Evolutionary conservation across 2,113 vertebrate genomes (phyloP).

Genomic region (Sakesphorus luctuosus): DNA sequence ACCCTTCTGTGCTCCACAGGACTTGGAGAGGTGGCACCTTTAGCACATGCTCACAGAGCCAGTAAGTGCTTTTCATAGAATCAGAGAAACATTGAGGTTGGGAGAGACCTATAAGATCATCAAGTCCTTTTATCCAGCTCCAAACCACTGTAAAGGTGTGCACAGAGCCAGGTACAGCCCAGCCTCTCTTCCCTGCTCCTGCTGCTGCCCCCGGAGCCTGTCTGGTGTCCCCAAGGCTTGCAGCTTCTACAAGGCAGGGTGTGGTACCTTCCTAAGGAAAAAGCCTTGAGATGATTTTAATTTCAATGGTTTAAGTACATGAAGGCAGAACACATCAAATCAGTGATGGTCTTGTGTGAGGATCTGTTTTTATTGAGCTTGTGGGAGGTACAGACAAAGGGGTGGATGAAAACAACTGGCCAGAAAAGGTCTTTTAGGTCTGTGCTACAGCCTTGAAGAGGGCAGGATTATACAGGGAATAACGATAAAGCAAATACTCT

Average conservation of each 20-base stretch:
- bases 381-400: background rate
- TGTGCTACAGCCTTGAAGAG: background rate
- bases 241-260: background rate
- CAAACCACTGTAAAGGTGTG: background rate
- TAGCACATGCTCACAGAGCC: background rate
- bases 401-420: too few species aligned
- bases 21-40: background rate
- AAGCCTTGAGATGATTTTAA: background rate
- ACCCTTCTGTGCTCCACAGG: background rate
- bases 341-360: background rate
- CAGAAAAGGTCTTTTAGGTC: background rate
- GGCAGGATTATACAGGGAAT: background rate
- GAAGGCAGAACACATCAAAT: background rate
- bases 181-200: background rate
- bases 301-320: background rate
- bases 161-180: background rate
- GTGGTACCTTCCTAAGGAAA: background rate
- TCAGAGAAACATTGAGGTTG: background rate
- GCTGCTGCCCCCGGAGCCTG: fast-evolving
- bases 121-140: background rate
- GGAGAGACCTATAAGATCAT: background rate
- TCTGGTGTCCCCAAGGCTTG: background rate
- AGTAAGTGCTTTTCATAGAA: background rate
- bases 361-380: background rate
- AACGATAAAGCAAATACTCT: background rate